Conservation (phyloP, 2,888 invertebrate genomes). For the Oligia fasciuncula region DNA sequence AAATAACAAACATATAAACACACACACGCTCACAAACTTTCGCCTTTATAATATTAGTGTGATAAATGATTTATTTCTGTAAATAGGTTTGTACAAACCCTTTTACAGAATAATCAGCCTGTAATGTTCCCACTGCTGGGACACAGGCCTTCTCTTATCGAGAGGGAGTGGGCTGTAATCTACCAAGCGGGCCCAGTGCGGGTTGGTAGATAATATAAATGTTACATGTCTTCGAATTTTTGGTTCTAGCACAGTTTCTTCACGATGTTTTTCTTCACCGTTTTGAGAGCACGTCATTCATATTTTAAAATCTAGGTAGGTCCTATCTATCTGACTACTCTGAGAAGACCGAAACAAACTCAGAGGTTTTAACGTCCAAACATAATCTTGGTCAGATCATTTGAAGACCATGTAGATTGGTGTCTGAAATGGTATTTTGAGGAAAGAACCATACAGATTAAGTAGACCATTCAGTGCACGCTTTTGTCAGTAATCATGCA, state of each 20-base stretch:
- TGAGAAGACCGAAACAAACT: background rate
- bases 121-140: too few relatives aligned
- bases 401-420: background rate
- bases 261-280: background rate
- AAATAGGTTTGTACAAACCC: background rate
- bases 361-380: background rate
- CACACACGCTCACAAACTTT: too few relatives aligned
- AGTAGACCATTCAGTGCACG: background rate
- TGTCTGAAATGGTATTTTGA: background rate
- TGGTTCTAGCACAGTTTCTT: background rate
- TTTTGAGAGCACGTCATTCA: background rate
- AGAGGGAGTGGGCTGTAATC: background rate
- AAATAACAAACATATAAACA: too few relatives aligned
- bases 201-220: background rate
- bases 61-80: background rate
- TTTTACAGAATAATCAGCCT: background rate
- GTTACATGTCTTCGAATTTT: background rate
- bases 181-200: background rate
- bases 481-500: background rate
- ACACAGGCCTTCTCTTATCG: background rate
- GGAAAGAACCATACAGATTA: background rate
- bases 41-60: too few relatives aligned
- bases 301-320: background rate
- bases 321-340: background rate
- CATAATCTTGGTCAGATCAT: background rate